Evolutionary conservation across 2,797 vertebrate species (phyloP).

Genomic region (Huso huso): DNA sequence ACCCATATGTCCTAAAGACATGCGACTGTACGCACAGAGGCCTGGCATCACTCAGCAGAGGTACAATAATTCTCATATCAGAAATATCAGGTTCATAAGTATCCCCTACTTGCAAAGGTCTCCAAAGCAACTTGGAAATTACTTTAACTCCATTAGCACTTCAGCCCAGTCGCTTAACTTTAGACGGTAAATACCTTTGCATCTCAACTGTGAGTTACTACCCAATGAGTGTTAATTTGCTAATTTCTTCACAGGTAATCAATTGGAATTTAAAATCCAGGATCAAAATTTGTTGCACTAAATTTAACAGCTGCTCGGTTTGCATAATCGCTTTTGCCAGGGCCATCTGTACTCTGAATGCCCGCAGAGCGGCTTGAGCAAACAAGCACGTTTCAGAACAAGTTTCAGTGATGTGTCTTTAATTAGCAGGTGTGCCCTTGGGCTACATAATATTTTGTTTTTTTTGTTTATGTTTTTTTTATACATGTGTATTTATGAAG

Average conservation of each 20-base stretch:
- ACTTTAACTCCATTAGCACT: constrained; percentile 62
- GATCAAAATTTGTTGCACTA: constrained; percentile 69
- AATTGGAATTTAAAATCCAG: constrained; percentile 73
- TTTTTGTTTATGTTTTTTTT: constrained; percentile 47
- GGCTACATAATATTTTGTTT: constrained; percentile 64
- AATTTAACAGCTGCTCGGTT: constrained; percentile 72
- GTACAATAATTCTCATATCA: constrained; percentile 67
- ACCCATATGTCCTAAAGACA: constrained; percentile 75
- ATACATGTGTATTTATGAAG: constrained; percentile 99
- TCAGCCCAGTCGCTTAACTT: constrained; percentile 50
- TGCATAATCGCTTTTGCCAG: constrained; percentile 73
- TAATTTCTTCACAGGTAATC: constrained; percentile 91
- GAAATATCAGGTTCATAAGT: constrained; percentile 49
- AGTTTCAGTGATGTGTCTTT: constrained; percentile 88
- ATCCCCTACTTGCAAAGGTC: constrained; percentile 21
- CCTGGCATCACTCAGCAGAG: constrained; percentile 65
- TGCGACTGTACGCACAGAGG: constrained; percentile 65
- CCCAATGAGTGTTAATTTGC: constrained; percentile 92
- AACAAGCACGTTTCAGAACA: constrained; percentile 68
- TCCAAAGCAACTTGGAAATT: constrained; percentile 22
- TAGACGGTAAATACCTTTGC: constrained; percentile 4
- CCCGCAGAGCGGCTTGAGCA: constrained; percentile 55
- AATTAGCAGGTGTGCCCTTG: constrained; percentile 98
- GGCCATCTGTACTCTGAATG: constrained; percentile 65
- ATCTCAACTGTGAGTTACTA: constrained; percentile 72